Evolutionary conservation across 2,888 invertebrate genomes (phyloP), one percentile per base, ranked within the genome.

Genomic region (Temnothorax rugatulus): DNA sequence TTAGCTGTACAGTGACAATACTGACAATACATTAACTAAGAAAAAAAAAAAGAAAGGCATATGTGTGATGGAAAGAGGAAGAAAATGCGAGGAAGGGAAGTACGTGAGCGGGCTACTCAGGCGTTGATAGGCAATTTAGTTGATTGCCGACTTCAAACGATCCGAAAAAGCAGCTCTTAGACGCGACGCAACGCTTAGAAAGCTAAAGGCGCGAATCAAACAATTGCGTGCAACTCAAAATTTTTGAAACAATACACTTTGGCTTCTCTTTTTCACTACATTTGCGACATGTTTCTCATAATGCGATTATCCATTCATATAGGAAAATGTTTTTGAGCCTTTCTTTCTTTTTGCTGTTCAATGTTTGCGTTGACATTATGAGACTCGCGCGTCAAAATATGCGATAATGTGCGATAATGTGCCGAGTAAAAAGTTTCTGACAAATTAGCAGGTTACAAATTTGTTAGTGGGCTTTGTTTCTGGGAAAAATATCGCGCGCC

Each of bases 81-180:
- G 86, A 89, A 85, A 83, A 84, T 59, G 81, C 64, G 61, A 84
- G 83, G 85, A 81, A 76, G 87, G 84, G 82, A 87, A 85, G 87
- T 81, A 91, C 84, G 87, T 82, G 82, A 87, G 87, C 85, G 87
- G 84, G 88, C 91, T 92, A 90, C 91, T 91, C 91, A 89, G 91
- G 93, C 91, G 93, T 94, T 94, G 94, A 95, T 94, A 94, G 94
- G 94, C 94, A 94, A 94, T 94, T 94, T 93, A 93, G 92, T 92
- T 95, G 95, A 95, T 95, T 95, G 94, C 94, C 92, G 92, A 93
- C 94, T 94, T 94, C 94, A 94, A 94, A 94, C 93, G 92, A 86
- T 90, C 92, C 92, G 92, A 92, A 92, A 91, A 91, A 90, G 89
- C 91, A 75, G 83, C 66, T 86, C 83, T 25, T 25, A 63, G 74